A percentile compares a stretch with the other conserved stretches of the same genome.
Evolutionary conservation across 2,113 vertebrate species (phyloP).

Genomic region (Ginglymostoma cirratum): DNA sequence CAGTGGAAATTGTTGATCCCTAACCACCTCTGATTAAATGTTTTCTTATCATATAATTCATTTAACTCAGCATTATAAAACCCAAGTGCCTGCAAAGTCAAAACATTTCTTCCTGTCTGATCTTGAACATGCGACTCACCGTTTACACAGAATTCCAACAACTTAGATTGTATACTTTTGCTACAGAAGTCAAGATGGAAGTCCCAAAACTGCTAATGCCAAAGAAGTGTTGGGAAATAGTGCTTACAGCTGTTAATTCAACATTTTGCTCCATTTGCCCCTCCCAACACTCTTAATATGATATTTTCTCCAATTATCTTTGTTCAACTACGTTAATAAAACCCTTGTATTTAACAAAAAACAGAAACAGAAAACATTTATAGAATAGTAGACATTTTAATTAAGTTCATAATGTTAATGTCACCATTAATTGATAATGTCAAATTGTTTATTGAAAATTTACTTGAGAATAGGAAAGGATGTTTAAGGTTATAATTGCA

Average conservation of each 20-base stretch:
- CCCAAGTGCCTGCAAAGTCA: neutral
- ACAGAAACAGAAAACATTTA: neutral
- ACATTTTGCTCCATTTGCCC: neutral
- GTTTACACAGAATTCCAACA: neutral
- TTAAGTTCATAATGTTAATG: neutral
- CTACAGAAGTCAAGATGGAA: neutral
- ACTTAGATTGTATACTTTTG: neutral
- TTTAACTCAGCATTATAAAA: neutral
- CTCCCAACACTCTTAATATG: neutral
- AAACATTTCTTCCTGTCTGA: neutral
- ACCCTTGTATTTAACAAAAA: neutral
- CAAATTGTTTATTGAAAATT: neutral
- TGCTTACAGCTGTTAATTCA: neutral
- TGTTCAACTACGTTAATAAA: neutral
- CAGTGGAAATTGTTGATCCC: neutral
- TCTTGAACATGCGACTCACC: neutral
- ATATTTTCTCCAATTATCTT: constrained; percentile 31
- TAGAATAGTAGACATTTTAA: neutral
- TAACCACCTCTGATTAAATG: neutral
- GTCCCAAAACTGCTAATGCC: neutral
- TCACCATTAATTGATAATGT: neutral
- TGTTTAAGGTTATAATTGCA: neutral
- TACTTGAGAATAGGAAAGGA: neutral
- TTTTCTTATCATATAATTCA: neutral
- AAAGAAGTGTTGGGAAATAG: neutral